These are phyloP conservation scores for Pangasius larnaudii DNA, from an alignment of 2,797 vertebrate species.

Conservation along the genomic window DNA sequence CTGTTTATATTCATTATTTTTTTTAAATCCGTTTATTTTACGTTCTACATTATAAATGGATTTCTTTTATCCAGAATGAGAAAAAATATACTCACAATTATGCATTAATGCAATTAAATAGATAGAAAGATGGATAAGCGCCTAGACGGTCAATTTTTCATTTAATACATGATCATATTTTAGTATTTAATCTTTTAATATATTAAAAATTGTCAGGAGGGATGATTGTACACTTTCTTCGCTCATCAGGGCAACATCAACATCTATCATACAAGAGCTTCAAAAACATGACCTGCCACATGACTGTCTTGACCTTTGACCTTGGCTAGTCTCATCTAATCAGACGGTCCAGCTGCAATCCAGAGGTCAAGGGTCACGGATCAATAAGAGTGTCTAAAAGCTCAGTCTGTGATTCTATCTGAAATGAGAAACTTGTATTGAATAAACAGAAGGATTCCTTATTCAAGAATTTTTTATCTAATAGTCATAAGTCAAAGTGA, in stretches of 20 bases:
- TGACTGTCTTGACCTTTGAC: not conserved
- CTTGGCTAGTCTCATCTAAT: not conserved
- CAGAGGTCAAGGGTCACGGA: not conserved
- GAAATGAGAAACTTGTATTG: not conserved
- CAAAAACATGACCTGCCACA: not conserved
- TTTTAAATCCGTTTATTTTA: not conserved
- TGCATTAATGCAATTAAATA: not conserved
- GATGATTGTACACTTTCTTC: not conserved
- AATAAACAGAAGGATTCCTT: not conserved
- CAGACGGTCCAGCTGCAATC: not conserved
- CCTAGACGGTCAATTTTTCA: no score
- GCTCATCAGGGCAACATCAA: not conserved
- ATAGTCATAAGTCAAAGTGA: not conserved
- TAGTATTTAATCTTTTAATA: no score
- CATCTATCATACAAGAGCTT: no score
- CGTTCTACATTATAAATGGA: not conserved
- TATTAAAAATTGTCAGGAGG: no score
- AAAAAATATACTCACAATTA: not conserved
- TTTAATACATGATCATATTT: not conserved
- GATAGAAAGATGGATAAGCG: not conserved
- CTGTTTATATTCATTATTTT: not conserved
- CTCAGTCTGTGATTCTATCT: not conserved
- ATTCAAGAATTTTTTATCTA: not conserved
- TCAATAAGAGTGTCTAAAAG: not conserved
- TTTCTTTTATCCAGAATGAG: not conserved